These are phyloP conservation scores for Zaprionus camerounensis DNA, from an alignment of 1,140 invertebrate genomes.

Conservation along the genomic window DNA sequence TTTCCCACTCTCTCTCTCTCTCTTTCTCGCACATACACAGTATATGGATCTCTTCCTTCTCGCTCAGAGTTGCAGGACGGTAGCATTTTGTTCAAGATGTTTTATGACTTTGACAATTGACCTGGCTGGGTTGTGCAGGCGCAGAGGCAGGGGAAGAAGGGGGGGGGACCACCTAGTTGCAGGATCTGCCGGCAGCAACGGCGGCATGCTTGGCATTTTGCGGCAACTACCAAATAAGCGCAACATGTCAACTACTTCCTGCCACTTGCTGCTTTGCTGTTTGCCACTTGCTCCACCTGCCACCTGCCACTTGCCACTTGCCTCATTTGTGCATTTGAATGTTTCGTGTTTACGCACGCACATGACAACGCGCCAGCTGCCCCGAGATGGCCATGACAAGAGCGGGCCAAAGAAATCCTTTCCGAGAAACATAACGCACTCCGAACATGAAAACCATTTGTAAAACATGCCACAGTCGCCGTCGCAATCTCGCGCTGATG, in stretches of 20 bases:
- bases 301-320: constrained; percentile 14
- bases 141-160: neutral
- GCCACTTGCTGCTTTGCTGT: constrained; percentile 13
- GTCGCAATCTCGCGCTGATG: neutral
- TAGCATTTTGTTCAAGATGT: constrained; percentile 41
- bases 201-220: constrained; percentile 11
- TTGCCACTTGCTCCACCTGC: neutral
- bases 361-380: neutral
- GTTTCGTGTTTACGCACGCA: constrained; percentile 57
- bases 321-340: constrained; percentile 71
- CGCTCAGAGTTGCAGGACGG: constrained; percentile 50
- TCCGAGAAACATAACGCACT: constrained; percentile 78
- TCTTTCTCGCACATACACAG: neutral
- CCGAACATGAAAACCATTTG: constrained; percentile 77
- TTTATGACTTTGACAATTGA: constrained; percentile 79
- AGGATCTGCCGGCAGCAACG: constrained; percentile 47
- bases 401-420: constrained; percentile 72
- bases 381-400: constrained; percentile 77
- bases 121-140: constrained; percentile 19
- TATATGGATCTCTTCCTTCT: no score
- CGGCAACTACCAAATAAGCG: constrained; percentile 39
- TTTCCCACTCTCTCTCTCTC: neutral
- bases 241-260: constrained; percentile 56
- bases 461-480: constrained; percentile 63
- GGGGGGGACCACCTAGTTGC: constrained; percentile 50